These are phyloP conservation scores for Cherax destructor DNA, from an alignment of 1,140 invertebrate genomes.

Conservation along the genomic window DNA sequence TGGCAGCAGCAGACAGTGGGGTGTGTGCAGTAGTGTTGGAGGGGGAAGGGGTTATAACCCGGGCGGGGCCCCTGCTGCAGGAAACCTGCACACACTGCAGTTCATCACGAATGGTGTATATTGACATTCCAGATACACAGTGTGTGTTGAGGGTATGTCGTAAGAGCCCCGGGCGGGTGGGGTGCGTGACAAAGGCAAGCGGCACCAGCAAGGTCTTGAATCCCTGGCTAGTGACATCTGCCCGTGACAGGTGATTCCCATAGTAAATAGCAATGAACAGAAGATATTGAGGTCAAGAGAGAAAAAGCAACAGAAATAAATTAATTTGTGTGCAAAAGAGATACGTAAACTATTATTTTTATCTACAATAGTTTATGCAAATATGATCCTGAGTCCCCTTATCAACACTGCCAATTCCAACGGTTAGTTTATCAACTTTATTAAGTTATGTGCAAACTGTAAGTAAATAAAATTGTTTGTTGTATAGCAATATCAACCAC, in stretches of 20 bases:
- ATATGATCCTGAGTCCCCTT: slow-evolving; percentile 61
- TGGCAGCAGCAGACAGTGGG: slow-evolving; percentile 64
- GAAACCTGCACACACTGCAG: slow-evolving; percentile 42
- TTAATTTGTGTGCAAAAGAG: slow-evolving; percentile 65
- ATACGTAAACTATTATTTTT: slow-evolving; percentile 52
- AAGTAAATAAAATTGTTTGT: slow-evolving; percentile 55
- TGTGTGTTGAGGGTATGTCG: slow-evolving; percentile 33
- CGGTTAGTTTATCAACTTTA: slow-evolving; percentile 38
- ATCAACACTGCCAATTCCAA: slow-evolving; percentile 70
- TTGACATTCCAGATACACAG: slow-evolving; percentile 44
- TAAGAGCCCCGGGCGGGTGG: slow-evolving; percentile 51
- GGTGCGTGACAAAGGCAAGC: slow-evolving; percentile 43
- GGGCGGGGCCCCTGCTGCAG: slow-evolving; percentile 40
- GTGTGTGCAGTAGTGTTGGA: slow-evolving; percentile 43
- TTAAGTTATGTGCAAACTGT: slow-evolving; percentile 42
- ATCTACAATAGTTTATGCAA: slow-evolving; percentile 44
- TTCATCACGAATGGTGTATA: slow-evolving; percentile 39
- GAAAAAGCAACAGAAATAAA: slow-evolving; percentile 68
- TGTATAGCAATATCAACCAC: slow-evolving; percentile 60
- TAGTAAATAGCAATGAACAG: slow-evolving; percentile 62
- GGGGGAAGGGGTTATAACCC: slow-evolving; percentile 27
- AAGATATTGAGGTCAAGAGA: slow-evolving; percentile 56
- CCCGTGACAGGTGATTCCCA: slow-evolving; percentile 60
- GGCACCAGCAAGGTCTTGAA: slow-evolving; percentile 13
- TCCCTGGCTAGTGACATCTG: slow-evolving; percentile 38